phyloP scores from a whole-genome alignment of 64 coral and sea anemone species.

The Stichodactyla mertensii region DNA sequence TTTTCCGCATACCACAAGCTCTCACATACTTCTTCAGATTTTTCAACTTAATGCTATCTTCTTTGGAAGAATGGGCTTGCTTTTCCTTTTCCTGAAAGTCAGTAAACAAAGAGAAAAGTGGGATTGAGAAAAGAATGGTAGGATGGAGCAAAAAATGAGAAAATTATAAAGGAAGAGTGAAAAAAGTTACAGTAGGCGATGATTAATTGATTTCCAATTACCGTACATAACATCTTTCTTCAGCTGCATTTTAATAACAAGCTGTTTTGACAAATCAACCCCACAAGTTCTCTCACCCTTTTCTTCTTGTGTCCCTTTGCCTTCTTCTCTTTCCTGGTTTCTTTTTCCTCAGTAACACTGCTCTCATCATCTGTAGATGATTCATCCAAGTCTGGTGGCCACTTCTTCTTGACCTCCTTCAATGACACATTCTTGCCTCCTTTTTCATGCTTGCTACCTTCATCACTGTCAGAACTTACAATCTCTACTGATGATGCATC shows the following conservation, averaged over 20 bases:
- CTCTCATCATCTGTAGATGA: not conserved
- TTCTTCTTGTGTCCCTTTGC: not conserved
- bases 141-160: not conserved
- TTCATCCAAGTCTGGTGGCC: not conserved
- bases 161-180: no score
- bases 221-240: no score
- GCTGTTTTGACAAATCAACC: no score
- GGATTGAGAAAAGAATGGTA: not conserved
- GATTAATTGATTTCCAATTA: no score
- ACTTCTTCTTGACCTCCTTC: not conserved
- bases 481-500: not conserved
- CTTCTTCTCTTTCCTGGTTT: not conserved
- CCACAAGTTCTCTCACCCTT: not conserved
- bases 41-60: constrained; percentile 79
- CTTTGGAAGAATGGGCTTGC: constrained; percentile 17
- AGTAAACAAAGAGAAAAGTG: not conserved
- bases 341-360: not conserved
- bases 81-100: constrained; percentile 14
- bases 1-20: constrained; percentile 72
- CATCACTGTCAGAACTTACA: not conserved
- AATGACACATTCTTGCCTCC: not conserved
- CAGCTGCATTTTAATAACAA: no score
- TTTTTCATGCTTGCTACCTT: not conserved
- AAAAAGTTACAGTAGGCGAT: no score
- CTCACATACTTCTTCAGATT: constrained; percentile 74